Evolutionary conservation across 2,888 invertebrate species (phyloP).

Genomic region (Dione juno): DNA sequence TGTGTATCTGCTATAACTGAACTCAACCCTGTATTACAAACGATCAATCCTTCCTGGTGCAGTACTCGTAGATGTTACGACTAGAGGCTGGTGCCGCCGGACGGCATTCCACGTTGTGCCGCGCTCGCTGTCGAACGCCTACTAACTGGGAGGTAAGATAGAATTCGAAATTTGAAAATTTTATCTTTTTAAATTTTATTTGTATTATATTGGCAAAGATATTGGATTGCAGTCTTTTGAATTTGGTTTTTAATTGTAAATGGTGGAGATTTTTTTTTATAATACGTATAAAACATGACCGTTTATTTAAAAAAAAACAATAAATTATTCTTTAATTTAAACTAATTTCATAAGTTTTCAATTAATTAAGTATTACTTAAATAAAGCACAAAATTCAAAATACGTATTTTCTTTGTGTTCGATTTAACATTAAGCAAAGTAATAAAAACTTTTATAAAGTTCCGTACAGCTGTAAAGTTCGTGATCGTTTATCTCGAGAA

Average conservation of each 20-base stretch:
- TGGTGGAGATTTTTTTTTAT: too few species aligned
- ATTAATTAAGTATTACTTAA: background rate
- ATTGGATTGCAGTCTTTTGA: background rate
- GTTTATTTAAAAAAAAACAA: too few species aligned
- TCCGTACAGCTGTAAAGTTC: slow-evolving; percentile 4
- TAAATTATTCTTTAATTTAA: background rate
- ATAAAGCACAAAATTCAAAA: background rate
- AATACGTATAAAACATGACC: too few species aligned
- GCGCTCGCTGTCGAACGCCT: slow-evolving; percentile 60
- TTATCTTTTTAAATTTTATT: background rate
- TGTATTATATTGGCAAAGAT: background rate
- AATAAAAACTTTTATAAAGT: slow-evolving; percentile 27
- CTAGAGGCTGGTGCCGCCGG: slow-evolving; percentile 54
- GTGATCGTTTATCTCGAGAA: background rate
- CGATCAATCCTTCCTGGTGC: slow-evolving; percentile 67
- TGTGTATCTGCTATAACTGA: background rate
- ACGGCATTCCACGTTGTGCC: slow-evolving; percentile 69
- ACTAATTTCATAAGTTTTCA: background rate
- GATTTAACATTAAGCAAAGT: slow-evolving; percentile 22
- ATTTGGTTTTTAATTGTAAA: too few species aligned
- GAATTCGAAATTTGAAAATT: slow-evolving; percentile 22
- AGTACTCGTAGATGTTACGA: slow-evolving; percentile 46
- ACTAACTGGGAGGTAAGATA: slow-evolving; percentile 42
- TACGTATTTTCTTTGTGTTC: slow-evolving; percentile 6
- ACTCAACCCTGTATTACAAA: slow-evolving; percentile 51